phyloP scores from a whole-genome alignment of 2,797 vertebrate genomes.

The Hirundo rustica region DNA sequence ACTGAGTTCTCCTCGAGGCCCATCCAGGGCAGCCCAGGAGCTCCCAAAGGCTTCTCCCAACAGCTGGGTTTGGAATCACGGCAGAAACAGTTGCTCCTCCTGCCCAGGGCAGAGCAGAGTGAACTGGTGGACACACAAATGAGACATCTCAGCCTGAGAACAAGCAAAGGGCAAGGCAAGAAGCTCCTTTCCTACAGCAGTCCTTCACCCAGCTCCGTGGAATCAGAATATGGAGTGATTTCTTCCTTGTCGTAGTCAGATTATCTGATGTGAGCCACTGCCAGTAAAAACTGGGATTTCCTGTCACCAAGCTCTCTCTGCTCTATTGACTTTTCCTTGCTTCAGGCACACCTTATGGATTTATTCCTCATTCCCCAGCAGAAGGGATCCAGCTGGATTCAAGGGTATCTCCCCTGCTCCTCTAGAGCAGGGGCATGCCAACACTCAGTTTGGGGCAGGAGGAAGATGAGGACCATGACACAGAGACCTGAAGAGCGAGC shows the following conservation, averaged over 20 bases:
- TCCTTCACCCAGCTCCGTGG: neutral
- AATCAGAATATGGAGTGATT: neutral
- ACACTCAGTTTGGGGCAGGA: neutral
- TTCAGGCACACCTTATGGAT: neutral
- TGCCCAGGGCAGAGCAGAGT: neutral
- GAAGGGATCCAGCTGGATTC: neutral
- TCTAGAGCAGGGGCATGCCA: neutral
- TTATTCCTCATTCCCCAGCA: neutral
- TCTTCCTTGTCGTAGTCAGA: neutral
- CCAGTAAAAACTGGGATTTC: constrained; percentile 40
- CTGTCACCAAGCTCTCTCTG: neutral
- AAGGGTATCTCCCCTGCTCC: neutral
- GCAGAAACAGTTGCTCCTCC: neutral
- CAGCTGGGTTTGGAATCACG: neutral
- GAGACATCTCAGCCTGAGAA: neutral
- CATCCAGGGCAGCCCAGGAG: neutral
- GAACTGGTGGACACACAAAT: neutral
- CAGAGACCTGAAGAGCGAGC: accelerated
- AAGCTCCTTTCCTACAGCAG: neutral
- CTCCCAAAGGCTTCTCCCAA: too few species aligned
- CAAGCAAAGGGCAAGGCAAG: neutral
- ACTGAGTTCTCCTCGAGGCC: neutral
- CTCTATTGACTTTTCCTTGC: neutral
- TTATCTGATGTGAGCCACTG: neutral
- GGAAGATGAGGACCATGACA: neutral